Conservation (phyloP, 2,113 vertebrate genomes). For the Grus americana region DNA sequence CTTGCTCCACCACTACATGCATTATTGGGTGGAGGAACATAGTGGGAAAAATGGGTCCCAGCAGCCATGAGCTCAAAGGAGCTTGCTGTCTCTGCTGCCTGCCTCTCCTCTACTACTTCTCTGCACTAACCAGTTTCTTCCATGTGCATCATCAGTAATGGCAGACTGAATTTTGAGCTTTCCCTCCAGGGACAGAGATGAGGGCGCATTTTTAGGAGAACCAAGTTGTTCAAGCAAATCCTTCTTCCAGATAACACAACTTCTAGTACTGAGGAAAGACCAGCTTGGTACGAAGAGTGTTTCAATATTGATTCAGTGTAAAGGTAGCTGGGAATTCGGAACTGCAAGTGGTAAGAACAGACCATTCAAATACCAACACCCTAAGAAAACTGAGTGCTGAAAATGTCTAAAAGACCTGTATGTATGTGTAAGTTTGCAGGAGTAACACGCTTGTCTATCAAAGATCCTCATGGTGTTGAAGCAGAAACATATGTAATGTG, state of each 20-base stretch:
- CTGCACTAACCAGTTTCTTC: not conserved
- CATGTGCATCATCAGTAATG: not conserved
- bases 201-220: not conserved
- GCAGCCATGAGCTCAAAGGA: not conserved
- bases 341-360: not conserved
- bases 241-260: not conserved
- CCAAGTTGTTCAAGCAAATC: not conserved
- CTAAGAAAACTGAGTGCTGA: not conserved
- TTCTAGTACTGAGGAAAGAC: not conserved
- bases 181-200: not conserved
- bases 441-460: constrained; percentile 1
- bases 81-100: not conserved
- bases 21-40: not conserved
- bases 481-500: not conserved
- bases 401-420: not conserved
- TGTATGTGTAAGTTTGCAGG: not conserved
- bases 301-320: not conserved
- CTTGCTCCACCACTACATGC: not conserved
- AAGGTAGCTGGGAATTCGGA: not conserved
- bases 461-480: not conserved
- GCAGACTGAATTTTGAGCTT: not conserved
- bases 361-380: not conserved
- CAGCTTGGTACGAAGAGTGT: not conserved
- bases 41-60: not conserved
- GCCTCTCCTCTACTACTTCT: not conserved